Evolutionary conservation across 1,140 invertebrate genomes (phyloP).

Genomic region (Tigriopus japonicus): DNA sequence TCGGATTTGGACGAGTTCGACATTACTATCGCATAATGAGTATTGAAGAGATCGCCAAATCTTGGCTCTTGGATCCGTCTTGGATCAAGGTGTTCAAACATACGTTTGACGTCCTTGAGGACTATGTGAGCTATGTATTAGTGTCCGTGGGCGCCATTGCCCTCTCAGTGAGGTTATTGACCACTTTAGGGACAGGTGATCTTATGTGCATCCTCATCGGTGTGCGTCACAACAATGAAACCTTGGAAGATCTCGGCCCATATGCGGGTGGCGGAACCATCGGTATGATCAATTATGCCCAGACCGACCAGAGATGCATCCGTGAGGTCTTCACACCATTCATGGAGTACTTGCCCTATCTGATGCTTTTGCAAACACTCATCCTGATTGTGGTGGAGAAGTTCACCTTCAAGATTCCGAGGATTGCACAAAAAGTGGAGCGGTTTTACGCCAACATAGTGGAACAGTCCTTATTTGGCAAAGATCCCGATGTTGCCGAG

Average conservation of each 20-base stretch:
- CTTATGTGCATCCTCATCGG: slow-evolving; percentile 3
- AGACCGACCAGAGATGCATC: slow-evolving; percentile 4
- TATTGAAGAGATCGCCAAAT: slow-evolving; percentile 8
- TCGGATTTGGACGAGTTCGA: too few species aligned
- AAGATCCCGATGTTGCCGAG: slow-evolving; percentile 10
- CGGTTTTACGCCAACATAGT: slow-evolving; percentile 11
- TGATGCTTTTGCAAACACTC: slow-evolving; percentile 2
- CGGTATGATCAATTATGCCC: neutral
- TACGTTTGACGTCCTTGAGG: slow-evolving; percentile 7
- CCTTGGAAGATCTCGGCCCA: neutral
- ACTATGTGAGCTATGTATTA: neutral
- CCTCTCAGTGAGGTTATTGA: slow-evolving; percentile 8
- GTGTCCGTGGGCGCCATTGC: slow-evolving; percentile 5
- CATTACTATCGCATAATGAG: too few species aligned
- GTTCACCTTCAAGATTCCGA: slow-evolving; percentile 6
- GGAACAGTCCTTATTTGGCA: slow-evolving; percentile 6
- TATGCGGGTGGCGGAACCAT: slow-evolving; percentile 3
- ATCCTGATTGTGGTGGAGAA: slow-evolving; percentile 6
- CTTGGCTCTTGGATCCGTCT: neutral
- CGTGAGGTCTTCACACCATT: neutral
- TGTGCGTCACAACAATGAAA: neutral
- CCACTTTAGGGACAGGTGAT: neutral
- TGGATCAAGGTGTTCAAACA: slow-evolving; percentile 11
- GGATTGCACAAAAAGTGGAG: slow-evolving; percentile 8
- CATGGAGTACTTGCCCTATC: slow-evolving; percentile 6